Conservation (phyloP, 1,140 invertebrate genomes). For the Teleogryllus occipitalis region DNA sequence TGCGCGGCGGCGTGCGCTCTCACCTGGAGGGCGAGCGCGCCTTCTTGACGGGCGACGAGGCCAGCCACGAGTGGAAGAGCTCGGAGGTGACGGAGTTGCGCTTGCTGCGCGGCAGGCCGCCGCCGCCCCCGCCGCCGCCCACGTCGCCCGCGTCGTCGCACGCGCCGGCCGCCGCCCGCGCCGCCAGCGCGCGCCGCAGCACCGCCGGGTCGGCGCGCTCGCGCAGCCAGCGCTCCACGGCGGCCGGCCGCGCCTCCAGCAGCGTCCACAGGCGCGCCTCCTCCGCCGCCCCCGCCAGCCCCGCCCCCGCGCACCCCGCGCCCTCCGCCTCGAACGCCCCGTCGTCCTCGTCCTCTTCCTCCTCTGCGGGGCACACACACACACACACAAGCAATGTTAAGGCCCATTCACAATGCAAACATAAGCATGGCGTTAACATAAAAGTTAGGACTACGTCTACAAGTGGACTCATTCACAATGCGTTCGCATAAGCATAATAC, state of each 20-base stretch:
- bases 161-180: not conserved
- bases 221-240: slow-evolving; percentile 13
- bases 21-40: slow-evolving; percentile 50
- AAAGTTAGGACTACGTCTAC: too few relatives aligned
- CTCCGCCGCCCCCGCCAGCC: too few relatives aligned
- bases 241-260: slow-evolving; percentile 10
- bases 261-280: too few relatives aligned
- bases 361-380: too few relatives aligned
- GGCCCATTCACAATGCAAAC: too few relatives aligned
- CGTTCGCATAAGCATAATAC: too few relatives aligned
- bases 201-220: slow-evolving; percentile 13
- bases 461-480: too few relatives aligned
- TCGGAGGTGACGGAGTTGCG: slow-evolving; percentile 74
- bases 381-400: too few relatives aligned
- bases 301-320: too few relatives aligned
- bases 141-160: not conserved
- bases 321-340: not conserved
- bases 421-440: too few relatives aligned
- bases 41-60: slow-evolving; percentile 42
- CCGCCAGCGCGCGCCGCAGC: not conserved
- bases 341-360: not conserved
- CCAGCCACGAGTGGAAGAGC: slow-evolving; percentile 55
- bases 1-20: too few relatives aligned
- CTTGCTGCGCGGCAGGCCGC: slow-evolving; percentile 15
- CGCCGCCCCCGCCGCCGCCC: not conserved